phyloP scores from a whole-genome alignment of 2,888 invertebrate species.

The Sthenelais limicola region DNA sequence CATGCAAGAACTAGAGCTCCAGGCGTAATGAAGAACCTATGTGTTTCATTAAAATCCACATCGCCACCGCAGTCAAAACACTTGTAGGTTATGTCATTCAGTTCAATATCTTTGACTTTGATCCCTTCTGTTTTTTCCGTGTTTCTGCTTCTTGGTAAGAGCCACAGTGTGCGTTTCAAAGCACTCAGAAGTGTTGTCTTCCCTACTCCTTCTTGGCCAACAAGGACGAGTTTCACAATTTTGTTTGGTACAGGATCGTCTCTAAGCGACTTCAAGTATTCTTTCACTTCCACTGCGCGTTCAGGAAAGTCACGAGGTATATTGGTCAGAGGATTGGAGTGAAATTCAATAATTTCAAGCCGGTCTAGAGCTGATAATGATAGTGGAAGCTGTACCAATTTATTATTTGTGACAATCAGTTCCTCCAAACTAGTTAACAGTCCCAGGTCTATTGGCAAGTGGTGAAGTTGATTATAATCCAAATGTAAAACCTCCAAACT shows the following conservation, averaged over 20 bases:
- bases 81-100: constrained; percentile 48
- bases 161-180: constrained; percentile 26
- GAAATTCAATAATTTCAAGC: constrained; percentile 46
- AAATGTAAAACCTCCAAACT: constrained; percentile 41
- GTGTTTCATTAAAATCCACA: constrained; percentile 55
- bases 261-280: constrained; percentile 50
- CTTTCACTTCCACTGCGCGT: constrained; percentile 44
- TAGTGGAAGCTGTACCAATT: constrained; percentile 47
- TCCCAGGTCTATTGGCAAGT: constrained; percentile 50
- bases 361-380: constrained; percentile 46
- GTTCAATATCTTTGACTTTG: constrained; percentile 45
- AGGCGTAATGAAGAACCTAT: constrained; percentile 54
- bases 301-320: constrained; percentile 52
- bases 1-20: constrained; percentile 51
- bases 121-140: constrained; percentile 45
- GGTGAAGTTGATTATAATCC: constrained; percentile 48
- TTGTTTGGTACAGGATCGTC: constrained; percentile 51
- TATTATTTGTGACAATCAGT: constrained; percentile 47
- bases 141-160: constrained; percentile 38
- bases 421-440: constrained; percentile 45
- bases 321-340: constrained; percentile 51
- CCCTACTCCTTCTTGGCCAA: constrained; percentile 54
- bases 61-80: constrained; percentile 55
- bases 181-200: constrained; percentile 51
- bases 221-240: constrained; percentile 50